Percentiles rank a stretch among this genome's conserved stretches.
These are phyloP conservation scores for Argentina silus DNA, from an alignment of 2,797 vertebrate genomes.

Conservation along the genomic window DNA sequence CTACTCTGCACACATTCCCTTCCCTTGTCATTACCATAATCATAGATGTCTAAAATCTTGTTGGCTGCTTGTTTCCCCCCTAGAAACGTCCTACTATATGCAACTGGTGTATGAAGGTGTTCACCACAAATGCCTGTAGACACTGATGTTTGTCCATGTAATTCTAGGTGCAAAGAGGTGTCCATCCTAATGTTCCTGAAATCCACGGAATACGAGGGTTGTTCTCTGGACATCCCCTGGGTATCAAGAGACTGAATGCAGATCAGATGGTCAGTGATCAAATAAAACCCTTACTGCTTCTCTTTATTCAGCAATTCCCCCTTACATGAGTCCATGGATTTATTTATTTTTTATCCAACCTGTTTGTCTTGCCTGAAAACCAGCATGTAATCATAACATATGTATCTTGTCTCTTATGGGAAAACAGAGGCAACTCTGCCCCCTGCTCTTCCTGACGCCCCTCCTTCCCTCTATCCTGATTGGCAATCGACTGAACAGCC, in stretches of 20 bases:
- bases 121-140: not conserved
- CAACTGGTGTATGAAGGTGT: no score
- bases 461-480: constrained; percentile 80
- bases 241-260: constrained; percentile 71
- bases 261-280: constrained; percentile 83
- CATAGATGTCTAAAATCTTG: not conserved
- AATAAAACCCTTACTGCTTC: not conserved
- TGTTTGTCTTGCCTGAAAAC: not conserved
- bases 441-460: constrained; percentile 86
- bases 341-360: not conserved
- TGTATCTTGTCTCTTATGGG: constrained; percentile 5
- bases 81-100: no score
- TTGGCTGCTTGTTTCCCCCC: not conserved
- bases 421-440: constrained; percentile 83
- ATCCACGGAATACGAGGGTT: constrained; percentile 78
- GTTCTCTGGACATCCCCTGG: constrained; percentile 82
- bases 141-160: not conserved
- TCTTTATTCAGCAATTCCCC: not conserved
- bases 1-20: no score
- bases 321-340: not conserved
- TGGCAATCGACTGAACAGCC: constrained; percentile 78
- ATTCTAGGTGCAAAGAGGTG: constrained; percentile 81
- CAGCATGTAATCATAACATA: not conserved
- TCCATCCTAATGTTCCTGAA: constrained; percentile 77
- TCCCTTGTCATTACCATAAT: no score